Percentiles rank a stretch among this genome's conserved stretches.
Evolutionary conservation across 2,888 invertebrate species (phyloP).

Genomic region (Nowickia ferox): DNA sequence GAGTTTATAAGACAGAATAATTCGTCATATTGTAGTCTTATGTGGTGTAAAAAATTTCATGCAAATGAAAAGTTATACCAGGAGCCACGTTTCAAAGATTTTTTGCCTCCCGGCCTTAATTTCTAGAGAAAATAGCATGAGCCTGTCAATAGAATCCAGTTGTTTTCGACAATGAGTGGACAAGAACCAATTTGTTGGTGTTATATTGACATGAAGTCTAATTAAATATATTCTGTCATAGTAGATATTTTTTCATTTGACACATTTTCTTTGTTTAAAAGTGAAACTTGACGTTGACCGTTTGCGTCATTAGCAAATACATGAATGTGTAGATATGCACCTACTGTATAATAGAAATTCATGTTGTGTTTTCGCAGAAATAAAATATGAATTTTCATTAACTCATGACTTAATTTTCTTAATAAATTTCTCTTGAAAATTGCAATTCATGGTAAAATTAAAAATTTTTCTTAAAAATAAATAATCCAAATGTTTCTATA

Average conservation of each 20-base stretch:
- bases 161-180: no score
- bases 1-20: no score
- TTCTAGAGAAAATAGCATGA: no score
- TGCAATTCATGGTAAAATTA: not conserved
- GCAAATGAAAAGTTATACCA: no score
- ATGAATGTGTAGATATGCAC: no score
- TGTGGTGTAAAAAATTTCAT: no score
- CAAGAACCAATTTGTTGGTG: no score
- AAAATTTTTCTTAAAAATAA: not conserved
- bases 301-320: not conserved
- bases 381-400: not conserved
- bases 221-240: not conserved
- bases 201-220: not conserved
- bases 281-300: not conserved
- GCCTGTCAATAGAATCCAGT: no score
- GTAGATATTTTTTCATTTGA: not conserved
- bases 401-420: not conserved
- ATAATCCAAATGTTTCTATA: no score
- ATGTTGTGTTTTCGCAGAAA: constrained; percentile 1
- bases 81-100: no score
- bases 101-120: no score
- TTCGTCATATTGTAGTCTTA: no score
- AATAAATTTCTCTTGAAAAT: not conserved
- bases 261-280: constrained; percentile 1
- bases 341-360: not conserved